Conservation (phyloP, 2,888 invertebrate genomes). For the Drosophila paramelanica region DNA sequence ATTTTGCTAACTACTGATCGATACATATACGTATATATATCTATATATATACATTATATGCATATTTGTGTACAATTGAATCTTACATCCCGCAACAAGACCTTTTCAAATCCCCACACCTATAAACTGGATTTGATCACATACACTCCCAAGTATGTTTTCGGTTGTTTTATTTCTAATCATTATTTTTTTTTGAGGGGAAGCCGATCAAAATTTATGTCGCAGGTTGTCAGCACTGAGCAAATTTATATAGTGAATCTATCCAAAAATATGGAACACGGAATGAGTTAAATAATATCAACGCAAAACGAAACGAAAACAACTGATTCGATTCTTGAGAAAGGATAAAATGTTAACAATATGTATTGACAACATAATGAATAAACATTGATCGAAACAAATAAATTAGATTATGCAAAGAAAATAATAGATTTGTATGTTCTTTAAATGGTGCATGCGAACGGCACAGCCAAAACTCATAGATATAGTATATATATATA, state of each 20-base stretch:
- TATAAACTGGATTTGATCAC: neutral
- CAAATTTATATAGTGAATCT: conserved; percentile 3
- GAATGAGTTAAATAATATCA: conserved; percentile 2
- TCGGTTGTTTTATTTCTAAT: neutral
- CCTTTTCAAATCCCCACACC: conserved; percentile 27
- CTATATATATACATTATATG: no score
- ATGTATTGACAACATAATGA: conserved; percentile 1
- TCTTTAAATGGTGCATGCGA: conserved; percentile 20
- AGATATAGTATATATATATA: no score
- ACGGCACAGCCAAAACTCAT: conserved; percentile 1
- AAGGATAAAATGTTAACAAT: neutral
- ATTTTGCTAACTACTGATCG: conserved; percentile 32
- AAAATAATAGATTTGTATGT: neutral
- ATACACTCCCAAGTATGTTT: neutral
- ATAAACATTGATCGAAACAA: neutral
- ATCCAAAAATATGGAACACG: conserved; percentile 3
- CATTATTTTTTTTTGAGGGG: neutral
- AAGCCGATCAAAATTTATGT: conserved; percentile 10
- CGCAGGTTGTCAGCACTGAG: conserved; percentile 15
- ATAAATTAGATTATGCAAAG: neutral
- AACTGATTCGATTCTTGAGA: neutral
- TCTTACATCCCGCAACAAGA: neutral
- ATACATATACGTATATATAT: neutral
- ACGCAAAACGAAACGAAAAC: conserved; percentile 2
- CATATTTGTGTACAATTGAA: neutral